These are phyloP conservation scores for Tetragnatha versicolor DNA, from an alignment of 1,140 invertebrate genomes.

Conservation along the genomic window DNA sequence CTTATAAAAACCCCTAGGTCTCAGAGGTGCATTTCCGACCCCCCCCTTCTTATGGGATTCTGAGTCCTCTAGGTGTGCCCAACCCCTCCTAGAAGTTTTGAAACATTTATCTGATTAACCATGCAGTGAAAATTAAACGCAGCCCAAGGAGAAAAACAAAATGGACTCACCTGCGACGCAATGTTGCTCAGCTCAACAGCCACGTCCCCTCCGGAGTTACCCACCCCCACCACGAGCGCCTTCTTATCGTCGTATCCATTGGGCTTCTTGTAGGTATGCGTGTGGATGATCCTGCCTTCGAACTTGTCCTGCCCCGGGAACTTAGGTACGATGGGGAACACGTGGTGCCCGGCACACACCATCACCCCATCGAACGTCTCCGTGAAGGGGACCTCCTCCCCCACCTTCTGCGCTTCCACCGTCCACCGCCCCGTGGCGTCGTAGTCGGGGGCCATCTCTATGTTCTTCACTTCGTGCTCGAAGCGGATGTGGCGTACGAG, in stretches of 20 bases:
- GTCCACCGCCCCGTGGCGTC: conserved; percentile 63
- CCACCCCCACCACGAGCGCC: conserved; percentile 68
- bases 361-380: conserved; percentile 65
- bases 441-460: conserved; percentile 59
- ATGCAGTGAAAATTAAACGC: too few species aligned
- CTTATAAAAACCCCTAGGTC: too few species aligned
- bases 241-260: conserved; percentile 63
- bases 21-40: too few species aligned
- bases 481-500: conserved; percentile 17
- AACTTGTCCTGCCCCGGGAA: conserved; percentile 63
- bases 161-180: conserved; percentile 64
- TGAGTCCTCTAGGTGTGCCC: too few species aligned
- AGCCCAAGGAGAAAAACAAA: too few species aligned
- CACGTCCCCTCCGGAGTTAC: conserved; percentile 69
- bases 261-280: conserved; percentile 64
- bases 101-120: too few species aligned
- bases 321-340: conserved; percentile 29
- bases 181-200: conserved; percentile 67
- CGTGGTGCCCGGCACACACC: conserved; percentile 64
- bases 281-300: conserved; percentile 65
- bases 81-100: too few species aligned
- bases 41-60: too few species aligned
- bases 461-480: conserved; percentile 30
- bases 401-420: conserved; percentile 59
- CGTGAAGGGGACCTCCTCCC: neutral